These are phyloP conservation scores for Oligia strigilis DNA, from an alignment of 2,888 invertebrate species.

Conservation along the genomic window DNA sequence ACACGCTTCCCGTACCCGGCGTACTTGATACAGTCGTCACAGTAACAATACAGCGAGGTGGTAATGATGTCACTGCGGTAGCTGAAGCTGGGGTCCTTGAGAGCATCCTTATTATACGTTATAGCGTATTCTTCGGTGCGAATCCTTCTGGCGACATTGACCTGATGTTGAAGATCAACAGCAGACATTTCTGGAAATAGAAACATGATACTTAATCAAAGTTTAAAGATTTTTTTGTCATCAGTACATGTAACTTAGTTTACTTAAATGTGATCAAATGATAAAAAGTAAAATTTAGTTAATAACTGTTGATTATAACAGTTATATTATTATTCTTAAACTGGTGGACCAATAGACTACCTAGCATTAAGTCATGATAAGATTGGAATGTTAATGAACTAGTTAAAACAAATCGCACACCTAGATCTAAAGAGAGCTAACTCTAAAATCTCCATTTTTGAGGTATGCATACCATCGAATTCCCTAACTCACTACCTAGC, in stretches of 20 bases:
- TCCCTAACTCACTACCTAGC: too few relatives aligned
- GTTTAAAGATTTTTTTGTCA: neutral
- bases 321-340: neutral
- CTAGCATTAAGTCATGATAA: neutral
- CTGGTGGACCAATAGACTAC: neutral
- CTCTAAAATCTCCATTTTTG: too few relatives aligned
- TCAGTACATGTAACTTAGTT: neutral
- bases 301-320: neutral
- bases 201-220: constrained; percentile 1
- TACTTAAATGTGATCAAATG: neutral
- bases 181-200: constrained; percentile 42
- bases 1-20: constrained; percentile 38
- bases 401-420: neutral
- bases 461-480: too few relatives aligned
- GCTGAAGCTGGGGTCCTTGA: constrained; percentile 26
- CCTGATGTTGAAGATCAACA: neutral
- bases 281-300: neutral
- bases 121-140: constrained; percentile 46
- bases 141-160: constrained; percentile 27
- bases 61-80: constrained; percentile 24
- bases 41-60: constrained; percentile 25
- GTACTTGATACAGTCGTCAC: constrained; percentile 44
- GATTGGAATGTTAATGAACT: neutral
- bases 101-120: constrained; percentile 13
- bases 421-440: too few relatives aligned